Conservation (phyloP, 23 tunicate species). For the Halocynthia aurantium region DNA sequence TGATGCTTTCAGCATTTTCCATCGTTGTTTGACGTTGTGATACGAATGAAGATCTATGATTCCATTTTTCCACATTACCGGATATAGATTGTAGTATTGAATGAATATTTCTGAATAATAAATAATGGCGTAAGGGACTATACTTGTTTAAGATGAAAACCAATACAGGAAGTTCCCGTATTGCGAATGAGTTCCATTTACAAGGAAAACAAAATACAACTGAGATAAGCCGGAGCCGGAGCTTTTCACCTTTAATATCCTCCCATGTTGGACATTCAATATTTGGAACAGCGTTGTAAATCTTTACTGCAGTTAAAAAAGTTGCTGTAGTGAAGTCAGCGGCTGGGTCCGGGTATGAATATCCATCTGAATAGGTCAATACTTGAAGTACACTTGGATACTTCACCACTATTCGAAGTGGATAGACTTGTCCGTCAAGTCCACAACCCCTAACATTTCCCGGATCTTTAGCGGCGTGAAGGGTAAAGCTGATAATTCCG, state of each 20-base stretch:
- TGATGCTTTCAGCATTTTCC: slow-evolving; percentile 19
- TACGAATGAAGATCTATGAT: slow-evolving; percentile 53
- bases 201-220: no score
- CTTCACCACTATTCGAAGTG: slow-evolving; percentile 10
- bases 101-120: slow-evolving; percentile 27
- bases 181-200: no score
- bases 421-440: slow-evolving; percentile 42
- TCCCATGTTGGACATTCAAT: slow-evolving; percentile 25
- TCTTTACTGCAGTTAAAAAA: neutral
- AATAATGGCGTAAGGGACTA: no score
- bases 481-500: slow-evolving; percentile 6
- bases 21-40: slow-evolving; percentile 11
- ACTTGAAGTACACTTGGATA: neutral
- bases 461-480: slow-evolving; percentile 26
- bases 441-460: slow-evolving; percentile 33
- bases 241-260: slow-evolving; percentile 18
- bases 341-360: neutral
- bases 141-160: no score
- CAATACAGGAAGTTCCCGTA: no score
- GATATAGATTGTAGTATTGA: slow-evolving; percentile 44
- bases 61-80: slow-evolving; percentile 50
- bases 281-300: slow-evolving; percentile 17
- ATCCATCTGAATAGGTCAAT: no score
- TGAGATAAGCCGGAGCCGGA: neutral
- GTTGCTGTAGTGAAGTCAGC: slow-evolving; percentile 1